Conservation (phyloP, 2,113 vertebrate genomes). For the Mobula hypostoma region DNA sequence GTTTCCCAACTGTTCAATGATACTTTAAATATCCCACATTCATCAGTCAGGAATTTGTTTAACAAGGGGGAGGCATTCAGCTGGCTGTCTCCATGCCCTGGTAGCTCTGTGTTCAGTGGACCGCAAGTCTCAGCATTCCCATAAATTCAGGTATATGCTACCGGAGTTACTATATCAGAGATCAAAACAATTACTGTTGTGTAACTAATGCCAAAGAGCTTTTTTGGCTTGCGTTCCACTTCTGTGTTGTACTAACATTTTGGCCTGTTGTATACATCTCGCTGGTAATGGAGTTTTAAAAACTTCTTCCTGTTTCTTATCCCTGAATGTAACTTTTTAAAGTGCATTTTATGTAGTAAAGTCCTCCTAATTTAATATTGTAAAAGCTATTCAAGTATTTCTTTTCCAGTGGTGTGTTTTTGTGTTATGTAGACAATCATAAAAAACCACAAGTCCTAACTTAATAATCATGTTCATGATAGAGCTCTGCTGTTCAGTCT, state of each 20-base stretch:
- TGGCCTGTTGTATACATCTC: background rate
- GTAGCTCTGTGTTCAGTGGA: conserved; percentile 23
- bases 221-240: conserved; percentile 29
- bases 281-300: background rate
- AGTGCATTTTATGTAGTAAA: background rate
- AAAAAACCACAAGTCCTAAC: background rate
- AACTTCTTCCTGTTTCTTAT: background rate
- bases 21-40: conserved; percentile 19
- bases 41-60: conserved; percentile 29
- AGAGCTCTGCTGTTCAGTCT: background rate
- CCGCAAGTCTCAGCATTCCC: background rate
- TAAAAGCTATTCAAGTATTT: background rate
- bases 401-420: background rate
- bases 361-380: background rate
- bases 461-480: background rate
- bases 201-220: conserved; percentile 36
- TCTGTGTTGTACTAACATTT: background rate
- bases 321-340: background rate
- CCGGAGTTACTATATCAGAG: conserved; percentile 29
- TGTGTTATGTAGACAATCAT: background rate
- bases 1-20: background rate
- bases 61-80: background rate
- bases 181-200: conserved; percentile 35
- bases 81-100: conserved; percentile 27
- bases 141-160: conserved; percentile 23